Evolutionary conservation across 2,888 invertebrate genomes (phyloP).

Genomic region (Chloroclystis v-ata): DNA sequence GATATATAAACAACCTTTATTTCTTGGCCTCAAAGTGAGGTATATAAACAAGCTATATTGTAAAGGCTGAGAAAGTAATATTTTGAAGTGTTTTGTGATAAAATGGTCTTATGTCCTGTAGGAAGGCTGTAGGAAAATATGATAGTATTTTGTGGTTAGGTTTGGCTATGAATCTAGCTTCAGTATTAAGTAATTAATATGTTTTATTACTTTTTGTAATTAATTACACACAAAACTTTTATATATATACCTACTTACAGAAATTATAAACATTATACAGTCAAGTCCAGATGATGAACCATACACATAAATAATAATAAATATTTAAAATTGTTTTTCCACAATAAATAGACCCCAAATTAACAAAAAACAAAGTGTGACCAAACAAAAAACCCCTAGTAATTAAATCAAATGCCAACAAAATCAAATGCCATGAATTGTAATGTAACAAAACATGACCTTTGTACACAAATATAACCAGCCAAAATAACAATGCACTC

Average conservation of each 20-base stretch:
- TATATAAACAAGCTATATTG: background rate
- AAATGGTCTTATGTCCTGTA: too few relatives aligned
- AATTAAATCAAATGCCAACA: constrained; percentile 30
- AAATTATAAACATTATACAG: too few relatives aligned
- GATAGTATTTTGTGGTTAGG: too few relatives aligned
- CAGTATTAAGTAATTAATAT: too few relatives aligned
- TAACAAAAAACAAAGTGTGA: background rate
- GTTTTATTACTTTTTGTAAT: too few relatives aligned
- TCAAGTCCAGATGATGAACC: too few relatives aligned
- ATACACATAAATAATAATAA: too few relatives aligned
- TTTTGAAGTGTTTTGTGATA: too few relatives aligned
- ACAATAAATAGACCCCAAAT: background rate
- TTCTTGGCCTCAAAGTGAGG: constrained; percentile 38
- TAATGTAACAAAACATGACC: constrained; percentile 26
- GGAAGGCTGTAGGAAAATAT: too few relatives aligned
- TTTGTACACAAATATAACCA: constrained; percentile 26
- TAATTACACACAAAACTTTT: too few relatives aligned
- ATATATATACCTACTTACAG: too few relatives aligned
- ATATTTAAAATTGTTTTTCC: background rate
- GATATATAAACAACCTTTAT: constrained; percentile 71
- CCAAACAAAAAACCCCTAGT: constrained; percentile 10
- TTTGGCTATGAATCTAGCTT: too few relatives aligned
- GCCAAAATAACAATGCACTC: background rate
- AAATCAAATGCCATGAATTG: constrained; percentile 29
- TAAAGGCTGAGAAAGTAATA: background rate